Evolutionary conservation across 2,113 vertebrate genomes (phyloP).

Genomic region (Emydocephalus ijimae): DNA sequence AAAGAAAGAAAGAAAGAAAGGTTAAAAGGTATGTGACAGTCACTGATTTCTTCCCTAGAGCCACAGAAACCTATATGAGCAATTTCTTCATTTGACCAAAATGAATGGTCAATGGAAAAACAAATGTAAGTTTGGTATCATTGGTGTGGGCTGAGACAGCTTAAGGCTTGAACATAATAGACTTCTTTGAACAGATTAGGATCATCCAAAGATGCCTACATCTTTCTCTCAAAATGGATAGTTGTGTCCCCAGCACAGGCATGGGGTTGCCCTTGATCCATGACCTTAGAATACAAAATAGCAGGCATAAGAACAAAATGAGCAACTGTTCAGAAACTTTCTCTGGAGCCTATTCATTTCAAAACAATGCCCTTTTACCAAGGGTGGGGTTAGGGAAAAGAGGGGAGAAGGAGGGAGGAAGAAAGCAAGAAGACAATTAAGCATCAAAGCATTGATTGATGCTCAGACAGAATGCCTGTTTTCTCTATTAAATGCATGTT

Average conservation of each 20-base stretch:
- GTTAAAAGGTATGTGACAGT: slow-evolving; percentile 80
- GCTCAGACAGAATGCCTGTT: slow-evolving; percentile 66
- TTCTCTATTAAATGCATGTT: slow-evolving; percentile 58
- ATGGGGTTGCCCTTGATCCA: slow-evolving; percentile 70
- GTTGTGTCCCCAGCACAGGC: slow-evolving; percentile 68
- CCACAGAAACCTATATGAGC: slow-evolving; percentile 68
- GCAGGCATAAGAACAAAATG: slow-evolving; percentile 34
- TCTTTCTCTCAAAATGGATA: slow-evolving; percentile 70
- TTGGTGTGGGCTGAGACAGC: slow-evolving; percentile 73
- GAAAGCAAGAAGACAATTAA: slow-evolving; percentile 62
- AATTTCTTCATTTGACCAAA: slow-evolving; percentile 78
- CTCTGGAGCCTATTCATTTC: slow-evolving; percentile 62
- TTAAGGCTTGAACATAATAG: slow-evolving; percentile 77
- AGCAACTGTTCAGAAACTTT: slow-evolving; percentile 56
- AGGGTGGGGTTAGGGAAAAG: neutral
- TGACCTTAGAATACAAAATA: slow-evolving; percentile 72
- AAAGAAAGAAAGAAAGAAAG: slow-evolving; percentile 48
- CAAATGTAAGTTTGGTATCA: slow-evolving; percentile 73
- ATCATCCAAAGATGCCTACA: slow-evolving; percentile 62
- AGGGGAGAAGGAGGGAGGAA: rapidly evolving
- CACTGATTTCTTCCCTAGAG: slow-evolving; percentile 75
- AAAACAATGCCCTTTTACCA: slow-evolving; percentile 50
- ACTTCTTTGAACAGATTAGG: slow-evolving; percentile 74
- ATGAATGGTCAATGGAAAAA: slow-evolving; percentile 78
- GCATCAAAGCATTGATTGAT: slow-evolving; percentile 64